Evolutionary conservation across 2,888 invertebrate species (phyloP), one percentile per base, ranked within the genome.

Genomic region (Lepeophtheirus nordmannii): DNA sequence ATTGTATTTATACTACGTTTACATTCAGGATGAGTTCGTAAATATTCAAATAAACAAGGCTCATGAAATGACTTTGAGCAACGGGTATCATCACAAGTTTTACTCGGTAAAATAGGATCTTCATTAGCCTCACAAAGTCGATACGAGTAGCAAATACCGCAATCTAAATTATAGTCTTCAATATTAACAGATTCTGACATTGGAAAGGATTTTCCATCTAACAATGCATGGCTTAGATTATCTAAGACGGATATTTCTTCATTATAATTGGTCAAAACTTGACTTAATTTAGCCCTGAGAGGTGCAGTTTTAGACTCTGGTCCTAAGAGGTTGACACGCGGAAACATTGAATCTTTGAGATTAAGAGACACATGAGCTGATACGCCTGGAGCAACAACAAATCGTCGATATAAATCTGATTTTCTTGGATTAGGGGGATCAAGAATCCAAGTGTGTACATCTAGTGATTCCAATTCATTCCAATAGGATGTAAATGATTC

Each of bases 41-140:
- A 37, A 17, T 38, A 60, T 60, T 60, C 60, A 60, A 37, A 60
- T 14, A 60, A n/a, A 22, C 60, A 60, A 14, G 30, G 17, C 60
- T 37, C 60, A 23, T 60, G 60, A 37, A 30, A 60, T 8, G 60
- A 20, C 14, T 38, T 23, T 17, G 30, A 22, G 37, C 60, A 60
- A 37, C 38, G 30, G n/a, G 60, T 17, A 11, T 37, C 30, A 17
- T 23, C 37, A 23, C 60, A 60, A 23, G 37, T 23, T 38, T 37
- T 37, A 23, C 22, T 38, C 2, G 60, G 22, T 38, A 60, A 14
- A 20, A 38, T 17, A 23, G 37, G 17, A 20, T 38, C 60, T 46
- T 17, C 53, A 14, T 46, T 46, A 8, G 8, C n/a, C 2, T 17
- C 53, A 46, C 14, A 17, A 17, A 60, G 23, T 10, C 38, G 60